Evolutionary conservation across 1,140 invertebrate species (phyloP).

Genomic region (Lanistes nyassanus): DNA sequence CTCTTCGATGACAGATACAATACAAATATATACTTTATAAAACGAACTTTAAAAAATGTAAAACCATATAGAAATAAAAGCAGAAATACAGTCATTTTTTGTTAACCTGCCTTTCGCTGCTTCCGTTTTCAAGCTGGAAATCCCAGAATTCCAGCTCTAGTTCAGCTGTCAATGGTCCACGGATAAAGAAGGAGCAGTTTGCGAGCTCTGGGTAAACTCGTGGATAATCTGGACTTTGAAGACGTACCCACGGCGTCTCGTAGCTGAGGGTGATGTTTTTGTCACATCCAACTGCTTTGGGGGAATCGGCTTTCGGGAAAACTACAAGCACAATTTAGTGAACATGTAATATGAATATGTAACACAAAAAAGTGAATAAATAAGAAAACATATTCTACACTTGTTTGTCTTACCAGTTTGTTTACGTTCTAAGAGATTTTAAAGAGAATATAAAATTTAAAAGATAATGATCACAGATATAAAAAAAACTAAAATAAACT

Average conservation of each 20-base stretch:
- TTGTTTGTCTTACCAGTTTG: no score
- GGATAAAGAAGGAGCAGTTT: constrained; percentile 10
- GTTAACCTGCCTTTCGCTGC: background rate
- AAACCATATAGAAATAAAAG: no score
- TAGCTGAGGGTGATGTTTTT: constrained; percentile 3
- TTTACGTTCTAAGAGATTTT: no score
- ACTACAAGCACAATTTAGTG: background rate
- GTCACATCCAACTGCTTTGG: constrained; percentile 7
- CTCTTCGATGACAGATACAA: no score
- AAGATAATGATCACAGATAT: no score
- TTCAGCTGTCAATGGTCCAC: background rate
- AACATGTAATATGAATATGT: no score
- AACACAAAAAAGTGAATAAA: no score
- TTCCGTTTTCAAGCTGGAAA: constrained; percentile 14
- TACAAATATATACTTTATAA: no score
- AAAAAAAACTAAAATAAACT: no score
- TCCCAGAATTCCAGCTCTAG: constrained; percentile 19
- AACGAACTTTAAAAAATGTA: no score
- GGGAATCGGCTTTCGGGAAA: background rate
- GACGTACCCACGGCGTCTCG: background rate
- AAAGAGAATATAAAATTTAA: no score
- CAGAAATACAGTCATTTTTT: background rate
- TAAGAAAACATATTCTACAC: no score
- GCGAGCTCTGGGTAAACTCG: constrained; percentile 11
- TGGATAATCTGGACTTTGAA: constrained; percentile 13